Evolutionary conservation across 2,113 vertebrate genomes (phyloP), one percentile per base, ranked within the genome.

Genomic region (Salvelinus sp.): DNA sequence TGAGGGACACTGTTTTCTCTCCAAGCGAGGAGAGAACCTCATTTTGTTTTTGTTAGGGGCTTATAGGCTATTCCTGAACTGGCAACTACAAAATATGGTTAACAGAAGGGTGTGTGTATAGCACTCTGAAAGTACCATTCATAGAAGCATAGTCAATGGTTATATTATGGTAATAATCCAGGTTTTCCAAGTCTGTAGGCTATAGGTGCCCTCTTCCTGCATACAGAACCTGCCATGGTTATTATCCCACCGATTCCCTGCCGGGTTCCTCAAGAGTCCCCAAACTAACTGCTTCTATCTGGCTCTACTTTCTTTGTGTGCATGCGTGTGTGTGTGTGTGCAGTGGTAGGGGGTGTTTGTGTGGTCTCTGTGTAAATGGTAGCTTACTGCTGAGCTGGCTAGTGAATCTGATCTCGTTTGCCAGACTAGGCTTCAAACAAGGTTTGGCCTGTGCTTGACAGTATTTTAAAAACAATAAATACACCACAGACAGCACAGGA

Each of bases 321-420:
- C 6, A 7, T 38, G 7, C 6, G 1, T 1, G 33, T 10, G 38
- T 83, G 83, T 83, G 83, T 63, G 81, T 83, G 82, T 81, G 86
- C 85, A 84, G 87, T 1, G 10, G 27, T 66, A 22, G n/a, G 23
- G 23, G 48, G 27, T 12, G 38, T 44, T 44, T 44, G 77, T 85
- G 85, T 83, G 85, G 84, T 83, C 87, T 44, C 9, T 44, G 7
- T 85, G 88, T 79, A 86, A 88, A 89, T 86, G 85, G 88, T 89
- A 83, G 88, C 83, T 74, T 81, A 88, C 85, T 85, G 86, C 87
- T 88, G 87, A 88, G 85, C 84, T 84, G 83, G 89, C 85, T 89
- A 80, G 85, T 86, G 79, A 78, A 83, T 86, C 82, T 83, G 85
- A 86, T 83, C 82, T 84, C 80, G 83, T 86, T 80, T 86, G 84